Conservation (phyloP, 2,888 invertebrate genomes). For the Eupithecia vulgata region DNA sequence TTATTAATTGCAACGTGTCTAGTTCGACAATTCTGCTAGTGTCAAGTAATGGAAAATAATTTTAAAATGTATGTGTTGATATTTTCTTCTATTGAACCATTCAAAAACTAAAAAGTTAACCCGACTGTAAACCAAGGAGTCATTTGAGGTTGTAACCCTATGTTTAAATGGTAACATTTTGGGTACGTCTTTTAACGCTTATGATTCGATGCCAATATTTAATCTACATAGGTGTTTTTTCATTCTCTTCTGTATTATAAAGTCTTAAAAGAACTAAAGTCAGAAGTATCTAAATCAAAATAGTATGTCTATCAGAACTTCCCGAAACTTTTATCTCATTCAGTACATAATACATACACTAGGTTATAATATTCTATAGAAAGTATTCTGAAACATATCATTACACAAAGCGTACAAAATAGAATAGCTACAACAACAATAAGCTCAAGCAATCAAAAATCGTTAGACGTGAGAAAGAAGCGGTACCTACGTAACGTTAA, state of each 20-base stretch:
- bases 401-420: conserved; percentile 32
- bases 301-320: not conserved
- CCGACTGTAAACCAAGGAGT: too few species aligned
- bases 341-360: not conserved
- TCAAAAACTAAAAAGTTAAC: too few species aligned
- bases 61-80: too few species aligned
- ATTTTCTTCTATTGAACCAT: too few species aligned
- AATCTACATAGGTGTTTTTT: not conserved
- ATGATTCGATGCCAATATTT: not conserved
- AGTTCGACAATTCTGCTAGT: too few species aligned
- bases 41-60: too few species aligned
- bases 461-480: conserved; percentile 71
- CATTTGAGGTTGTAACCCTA: too few species aligned
- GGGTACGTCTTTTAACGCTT: too few species aligned
- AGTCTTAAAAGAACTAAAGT: not conserved
- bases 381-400: conserved; percentile 20
- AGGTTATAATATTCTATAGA: not conserved
- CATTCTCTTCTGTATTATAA: not conserved
- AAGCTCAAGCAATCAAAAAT: conserved; percentile 57
- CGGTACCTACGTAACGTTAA: conserved; percentile 64
- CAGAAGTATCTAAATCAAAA: not conserved
- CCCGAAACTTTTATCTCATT: not conserved
- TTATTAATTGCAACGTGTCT: too few species aligned
- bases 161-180: not conserved
- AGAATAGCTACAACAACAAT: conserved; percentile 54